These are phyloP conservation scores for Chrysogorgia sp. DNA, from an alignment of 92 coral and sea anemone species.

Conservation along the genomic window DNA sequence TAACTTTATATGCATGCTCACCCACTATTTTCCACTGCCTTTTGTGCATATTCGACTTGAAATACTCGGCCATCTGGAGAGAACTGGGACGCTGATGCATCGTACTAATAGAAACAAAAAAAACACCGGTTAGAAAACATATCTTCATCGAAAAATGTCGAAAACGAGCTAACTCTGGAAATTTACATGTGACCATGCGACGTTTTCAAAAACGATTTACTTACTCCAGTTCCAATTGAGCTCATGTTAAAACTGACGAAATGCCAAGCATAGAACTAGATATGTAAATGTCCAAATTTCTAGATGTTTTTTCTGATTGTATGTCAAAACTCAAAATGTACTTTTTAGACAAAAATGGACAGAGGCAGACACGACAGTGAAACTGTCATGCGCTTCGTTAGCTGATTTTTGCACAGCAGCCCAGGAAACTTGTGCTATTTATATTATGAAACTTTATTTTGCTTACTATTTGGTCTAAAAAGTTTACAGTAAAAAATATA, in stretches of 20 bases:
- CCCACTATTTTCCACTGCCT: constrained; percentile 99
- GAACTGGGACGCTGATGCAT: constrained; percentile 95
- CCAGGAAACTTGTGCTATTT: too few species aligned
- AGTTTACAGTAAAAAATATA: too few species aligned
- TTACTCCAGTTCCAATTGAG: constrained; percentile 99
- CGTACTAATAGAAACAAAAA: constrained; percentile 65
- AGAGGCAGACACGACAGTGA: not conserved
- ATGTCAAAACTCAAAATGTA: not conserved
- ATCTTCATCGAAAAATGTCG: not conserved
- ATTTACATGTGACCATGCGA: not conserved
- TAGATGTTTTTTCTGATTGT: not conserved
- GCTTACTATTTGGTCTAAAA: too few species aligned
- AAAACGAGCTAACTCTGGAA: not conserved
- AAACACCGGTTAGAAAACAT: not conserved
- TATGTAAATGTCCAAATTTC: not conserved
- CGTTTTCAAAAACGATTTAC: constrained; percentile 26
- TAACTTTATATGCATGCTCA: constrained; percentile 40
- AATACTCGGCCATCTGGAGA: constrained; percentile 99
- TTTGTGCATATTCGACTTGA: constrained; percentile 95
- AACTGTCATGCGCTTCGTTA: not conserved
- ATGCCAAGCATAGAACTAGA: not conserved
- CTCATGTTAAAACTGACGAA: constrained; percentile 64
- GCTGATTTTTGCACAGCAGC: too few species aligned
- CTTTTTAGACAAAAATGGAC: not conserved
- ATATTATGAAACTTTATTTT: too few species aligned